These are phyloP conservation scores for Plestiodon gilberti DNA, from an alignment of 2,113 vertebrate species.

Conservation along the genomic window DNA sequence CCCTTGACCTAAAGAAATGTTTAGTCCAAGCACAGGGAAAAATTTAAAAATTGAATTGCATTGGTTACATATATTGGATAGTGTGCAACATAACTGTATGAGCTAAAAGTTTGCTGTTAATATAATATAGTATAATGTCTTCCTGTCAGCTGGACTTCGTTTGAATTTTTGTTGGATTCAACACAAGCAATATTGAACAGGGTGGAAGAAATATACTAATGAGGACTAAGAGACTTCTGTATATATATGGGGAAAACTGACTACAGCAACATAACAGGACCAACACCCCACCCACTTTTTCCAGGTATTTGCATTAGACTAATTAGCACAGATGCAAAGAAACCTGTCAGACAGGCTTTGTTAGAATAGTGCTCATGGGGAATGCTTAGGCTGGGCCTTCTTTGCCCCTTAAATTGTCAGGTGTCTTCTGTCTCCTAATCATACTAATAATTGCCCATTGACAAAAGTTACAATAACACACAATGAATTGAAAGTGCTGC, in stretches of 20 bases:
- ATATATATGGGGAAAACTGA: slow-evolving; percentile 9
- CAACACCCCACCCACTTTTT: background rate
- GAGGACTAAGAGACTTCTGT: slow-evolving; percentile 1
- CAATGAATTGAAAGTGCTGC: background rate
- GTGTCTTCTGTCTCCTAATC: background rate
- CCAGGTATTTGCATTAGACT: background rate
- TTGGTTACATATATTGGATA: background rate
- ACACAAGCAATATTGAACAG: fast-evolving
- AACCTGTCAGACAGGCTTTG: slow-evolving; percentile 55
- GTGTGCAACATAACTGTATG: background rate
- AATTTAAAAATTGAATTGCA: background rate
- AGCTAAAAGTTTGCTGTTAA: background rate
- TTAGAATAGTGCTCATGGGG: background rate
- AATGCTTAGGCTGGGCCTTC: background rate
- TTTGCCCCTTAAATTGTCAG: background rate
- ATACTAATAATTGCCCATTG: slow-evolving; percentile 7
- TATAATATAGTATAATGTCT: background rate
- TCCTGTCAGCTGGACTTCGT: background rate
- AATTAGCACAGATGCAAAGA: background rate
- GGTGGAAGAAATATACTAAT: background rate
- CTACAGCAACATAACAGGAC: background rate
- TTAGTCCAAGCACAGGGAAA: background rate
- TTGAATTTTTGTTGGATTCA: background rate
- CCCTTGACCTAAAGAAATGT: background rate
- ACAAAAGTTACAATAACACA: slow-evolving; percentile 4